Evolutionary conservation across 2,797 vertebrate species (phyloP), one percentile per base, ranked within the genome.

Genomic region (Limnodromus scolopaceus): DNA sequence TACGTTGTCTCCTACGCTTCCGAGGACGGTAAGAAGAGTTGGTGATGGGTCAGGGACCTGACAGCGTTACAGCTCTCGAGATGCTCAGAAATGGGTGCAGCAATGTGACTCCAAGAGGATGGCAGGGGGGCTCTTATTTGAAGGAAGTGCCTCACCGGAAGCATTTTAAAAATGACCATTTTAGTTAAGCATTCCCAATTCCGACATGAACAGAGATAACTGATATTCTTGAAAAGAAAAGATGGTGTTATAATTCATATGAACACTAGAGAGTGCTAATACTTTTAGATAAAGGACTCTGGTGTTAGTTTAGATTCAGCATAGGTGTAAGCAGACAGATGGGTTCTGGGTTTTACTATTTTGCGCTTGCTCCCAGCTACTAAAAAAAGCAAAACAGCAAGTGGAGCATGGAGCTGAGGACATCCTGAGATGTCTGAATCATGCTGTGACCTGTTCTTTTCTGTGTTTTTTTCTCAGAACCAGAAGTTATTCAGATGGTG

Each of bases 1-100:
- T 99, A 99, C 0, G 95, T 99, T 88, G 99, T 99, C 97, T 99
- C 99, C 89, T 99, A 99, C 80, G 97, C 97, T 5, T 98, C 99
- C 39, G 99, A 99, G 93, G 96, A 97, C 49, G 99, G 99, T 99
- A 98, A 97, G 96, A 58, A 38, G 27, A 25, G 30, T 7, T 23
- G 10, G 36, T 28, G 23, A 12, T 10, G 72, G 22, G 4, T 4
- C 27, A 28, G 24, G 55, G 49, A 76, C 28, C 11, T 36, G 64
- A 70, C 27, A 72, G 53, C 2, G 0, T 49, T 16, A 19, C 36
- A 64, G 55, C 30, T 70, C 39, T 25, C 1, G 1, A 18, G 12
- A 5, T 14, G n/a, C 39, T 79, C 36, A 11, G 49, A 36, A 60
- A 27, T 23, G 46, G 24, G 27, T 39, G 17, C 60, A 60, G 71